phyloP scores from a whole-genome alignment of 2,113 vertebrate genomes.

The Acanthisitta chloris region DNA sequence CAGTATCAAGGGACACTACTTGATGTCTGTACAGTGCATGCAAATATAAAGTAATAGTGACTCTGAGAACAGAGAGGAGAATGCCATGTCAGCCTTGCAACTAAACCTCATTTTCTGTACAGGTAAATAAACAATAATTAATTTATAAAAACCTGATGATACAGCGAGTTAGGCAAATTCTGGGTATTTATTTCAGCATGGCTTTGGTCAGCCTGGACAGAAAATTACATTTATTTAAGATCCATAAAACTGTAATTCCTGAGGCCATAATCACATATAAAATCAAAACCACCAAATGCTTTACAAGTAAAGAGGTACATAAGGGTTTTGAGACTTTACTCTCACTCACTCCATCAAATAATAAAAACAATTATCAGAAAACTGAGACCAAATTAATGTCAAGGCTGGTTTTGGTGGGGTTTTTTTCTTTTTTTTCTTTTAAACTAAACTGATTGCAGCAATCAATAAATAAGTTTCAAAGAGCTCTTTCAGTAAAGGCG shows the following conservation, averaged over 20 bases:
- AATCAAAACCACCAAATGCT: not conserved
- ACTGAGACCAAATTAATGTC: not conserved
- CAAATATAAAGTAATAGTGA: not conserved
- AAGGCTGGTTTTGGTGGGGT: rapidly evolving
- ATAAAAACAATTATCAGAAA: not conserved
- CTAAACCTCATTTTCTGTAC: not conserved
- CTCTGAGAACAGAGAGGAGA: not conserved
- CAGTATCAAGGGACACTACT: not conserved
- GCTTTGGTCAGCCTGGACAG: not conserved
- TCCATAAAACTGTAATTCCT: not conserved
- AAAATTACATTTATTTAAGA: not conserved
- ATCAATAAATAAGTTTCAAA: conserved; percentile 54
- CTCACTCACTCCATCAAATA: not conserved
- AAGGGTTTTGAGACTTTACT: not conserved
- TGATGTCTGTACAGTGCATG: rapidly evolving
- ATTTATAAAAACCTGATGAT: not conserved
- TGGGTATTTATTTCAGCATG: not conserved
- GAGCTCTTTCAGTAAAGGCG: conserved; percentile 23
- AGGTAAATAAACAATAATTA: not conserved
- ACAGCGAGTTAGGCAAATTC: not conserved
- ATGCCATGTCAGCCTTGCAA: not conserved
- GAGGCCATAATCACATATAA: not conserved
- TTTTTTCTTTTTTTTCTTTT: not conserved
- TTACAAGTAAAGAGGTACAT: not conserved
- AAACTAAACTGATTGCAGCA: not conserved